Conservation (phyloP, 2,113 vertebrate genomes). For the Centropus bengalensis region DNA sequence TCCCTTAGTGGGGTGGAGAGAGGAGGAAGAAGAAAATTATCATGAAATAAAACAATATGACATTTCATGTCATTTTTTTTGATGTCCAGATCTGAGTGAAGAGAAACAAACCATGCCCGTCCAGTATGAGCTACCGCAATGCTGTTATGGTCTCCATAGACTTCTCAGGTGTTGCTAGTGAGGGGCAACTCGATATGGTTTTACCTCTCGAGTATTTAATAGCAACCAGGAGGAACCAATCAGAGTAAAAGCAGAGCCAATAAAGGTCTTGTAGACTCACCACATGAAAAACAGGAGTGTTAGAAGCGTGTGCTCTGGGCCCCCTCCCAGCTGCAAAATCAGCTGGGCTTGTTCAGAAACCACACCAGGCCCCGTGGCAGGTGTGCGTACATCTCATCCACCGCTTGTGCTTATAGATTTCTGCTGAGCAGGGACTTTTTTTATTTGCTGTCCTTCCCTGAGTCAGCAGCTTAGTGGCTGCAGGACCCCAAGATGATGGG, state of each 20-base stretch:
- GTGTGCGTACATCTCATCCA: fast-evolving
- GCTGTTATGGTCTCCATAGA: background rate
- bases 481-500: background rate
- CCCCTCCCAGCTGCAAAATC: background rate
- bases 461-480: background rate
- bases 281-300: background rate
- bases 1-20: background rate
- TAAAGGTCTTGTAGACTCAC: background rate
- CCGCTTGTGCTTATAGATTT: background rate
- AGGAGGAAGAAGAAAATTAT: constrained; percentile 27
- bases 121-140: too few relatives aligned
- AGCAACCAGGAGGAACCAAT: background rate
- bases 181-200: background rate
- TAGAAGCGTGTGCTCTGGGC: background rate
- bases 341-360: background rate
- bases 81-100: background rate
- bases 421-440: background rate
- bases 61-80: constrained; percentile 17
- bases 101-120: fast-evolving
- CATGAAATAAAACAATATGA: background rate
- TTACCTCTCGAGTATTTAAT: background rate
- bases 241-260: background rate
- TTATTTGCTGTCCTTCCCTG: background rate
- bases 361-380: background rate
- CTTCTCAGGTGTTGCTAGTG: background rate